phyloP scores from a whole-genome alignment of 2,113 vertebrate species.

The Melanotaenia duboulayi region DNA sequence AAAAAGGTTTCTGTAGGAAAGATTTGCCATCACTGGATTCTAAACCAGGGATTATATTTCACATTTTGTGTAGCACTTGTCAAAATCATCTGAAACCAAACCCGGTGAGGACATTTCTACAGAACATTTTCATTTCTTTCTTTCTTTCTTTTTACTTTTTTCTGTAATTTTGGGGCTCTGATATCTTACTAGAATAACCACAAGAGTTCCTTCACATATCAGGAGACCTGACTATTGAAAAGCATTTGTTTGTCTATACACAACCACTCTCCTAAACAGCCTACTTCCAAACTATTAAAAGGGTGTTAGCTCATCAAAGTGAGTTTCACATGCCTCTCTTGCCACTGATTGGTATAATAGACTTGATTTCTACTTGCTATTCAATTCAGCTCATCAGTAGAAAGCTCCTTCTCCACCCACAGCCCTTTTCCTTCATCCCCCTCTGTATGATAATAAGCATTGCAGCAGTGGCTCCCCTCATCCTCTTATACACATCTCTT shows the following conservation, averaged over 20 bases:
- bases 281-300: slow-evolving; percentile 8
- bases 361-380: slow-evolving; percentile 63
- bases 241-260: neutral
- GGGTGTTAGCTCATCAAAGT: slow-evolving; percentile 30
- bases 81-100: neutral
- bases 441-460: slow-evolving; percentile 68
- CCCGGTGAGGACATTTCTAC: neutral
- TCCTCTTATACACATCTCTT: slow-evolving; percentile 52
- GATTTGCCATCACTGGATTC: no score
- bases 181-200: neutral
- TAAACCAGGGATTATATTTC: no score
- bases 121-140: neutral
- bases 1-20: neutral
- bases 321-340: slow-evolving; percentile 38
- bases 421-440: slow-evolving; percentile 30
- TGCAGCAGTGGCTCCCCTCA: slow-evolving; percentile 71
- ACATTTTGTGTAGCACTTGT: no score
- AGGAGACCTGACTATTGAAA: neutral
- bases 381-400: slow-evolving; percentile 60
- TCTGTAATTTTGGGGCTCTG: neutral
- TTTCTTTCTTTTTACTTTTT: no score
- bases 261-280: neutral
- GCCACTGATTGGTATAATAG: slow-evolving; percentile 50
- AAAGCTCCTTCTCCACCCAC: slow-evolving; percentile 58
- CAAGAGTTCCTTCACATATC: neutral